Conservation (phyloP, 1,140 invertebrate species). For the Carposina sasakii region DNA sequence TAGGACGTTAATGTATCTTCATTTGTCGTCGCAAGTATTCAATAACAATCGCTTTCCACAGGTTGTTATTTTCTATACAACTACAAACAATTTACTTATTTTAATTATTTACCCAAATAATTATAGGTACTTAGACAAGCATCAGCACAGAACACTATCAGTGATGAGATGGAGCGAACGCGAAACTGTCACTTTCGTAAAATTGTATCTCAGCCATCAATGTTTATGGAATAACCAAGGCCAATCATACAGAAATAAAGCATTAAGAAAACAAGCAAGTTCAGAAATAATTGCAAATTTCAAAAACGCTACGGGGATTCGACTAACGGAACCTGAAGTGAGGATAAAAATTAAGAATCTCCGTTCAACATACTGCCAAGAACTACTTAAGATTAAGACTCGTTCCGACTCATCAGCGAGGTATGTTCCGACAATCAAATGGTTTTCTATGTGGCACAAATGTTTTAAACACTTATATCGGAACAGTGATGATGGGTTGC, state of each 20-base stretch:
- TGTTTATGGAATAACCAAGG: slow-evolving; percentile 59
- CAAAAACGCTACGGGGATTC: slow-evolving; percentile 41
- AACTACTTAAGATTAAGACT: slow-evolving; percentile 53
- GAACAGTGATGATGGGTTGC: slow-evolving; percentile 8
- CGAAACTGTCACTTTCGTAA: slow-evolving; percentile 55
- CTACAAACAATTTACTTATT: not conserved
- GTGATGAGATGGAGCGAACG: slow-evolving; percentile 54
- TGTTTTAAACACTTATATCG: slow-evolving; percentile 22
- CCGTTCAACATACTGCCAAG: slow-evolving; percentile 58
- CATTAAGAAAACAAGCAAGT: slow-evolving; percentile 45
- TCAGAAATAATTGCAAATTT: slow-evolving; percentile 48
- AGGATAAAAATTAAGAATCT: slow-evolving; percentile 65
- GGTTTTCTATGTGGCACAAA: slow-evolving; percentile 54
- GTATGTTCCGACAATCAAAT: slow-evolving; percentile 48
- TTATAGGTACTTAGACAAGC: too few relatives aligned
- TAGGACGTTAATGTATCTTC: not conserved
- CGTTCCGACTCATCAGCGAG: slow-evolving; percentile 31
- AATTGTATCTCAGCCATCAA: slow-evolving; percentile 57
- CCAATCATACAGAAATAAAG: slow-evolving; percentile 44
- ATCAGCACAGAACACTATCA: too few relatives aligned
- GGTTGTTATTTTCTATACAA: not conserved
- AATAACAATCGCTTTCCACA: not conserved
- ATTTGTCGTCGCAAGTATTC: not conserved
- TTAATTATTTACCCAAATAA: too few relatives aligned
- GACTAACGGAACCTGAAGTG: slow-evolving; percentile 41